A percentile compares a stretch with the other conserved stretches of the same genome.
phyloP scores from a whole-genome alignment of 2,113 vertebrate genomes.

The Gyps fulvus region DNA sequence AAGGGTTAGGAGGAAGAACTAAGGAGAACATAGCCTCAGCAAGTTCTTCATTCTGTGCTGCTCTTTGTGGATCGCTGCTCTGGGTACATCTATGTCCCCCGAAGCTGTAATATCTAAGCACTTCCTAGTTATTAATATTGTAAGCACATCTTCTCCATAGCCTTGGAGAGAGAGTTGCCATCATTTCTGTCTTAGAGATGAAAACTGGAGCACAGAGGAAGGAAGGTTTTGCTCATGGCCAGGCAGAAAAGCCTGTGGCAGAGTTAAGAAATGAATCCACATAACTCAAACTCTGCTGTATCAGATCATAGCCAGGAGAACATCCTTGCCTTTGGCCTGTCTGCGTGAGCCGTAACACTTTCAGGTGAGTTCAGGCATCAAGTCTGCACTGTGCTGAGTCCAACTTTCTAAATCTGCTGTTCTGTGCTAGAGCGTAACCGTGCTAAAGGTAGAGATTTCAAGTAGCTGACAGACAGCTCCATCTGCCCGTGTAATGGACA shows the following conservation, averaged over 20 bases:
- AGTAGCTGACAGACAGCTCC: neutral
- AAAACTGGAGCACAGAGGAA: neutral
- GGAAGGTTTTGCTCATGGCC: conserved; percentile 3
- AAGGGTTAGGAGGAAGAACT: neutral
- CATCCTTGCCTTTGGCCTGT: conserved; percentile 2
- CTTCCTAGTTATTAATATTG: neutral
- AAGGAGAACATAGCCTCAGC: neutral
- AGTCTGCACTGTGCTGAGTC: neutral
- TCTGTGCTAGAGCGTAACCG: rapidly evolving
- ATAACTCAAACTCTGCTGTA: neutral
- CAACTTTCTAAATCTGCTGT: neutral
- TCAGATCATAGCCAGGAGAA: neutral
- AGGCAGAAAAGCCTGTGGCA: neutral
- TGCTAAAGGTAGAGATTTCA: neutral
- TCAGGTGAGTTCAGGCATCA: neutral
- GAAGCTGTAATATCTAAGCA: neutral
- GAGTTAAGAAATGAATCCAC: neutral
- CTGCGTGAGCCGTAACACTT: neutral
- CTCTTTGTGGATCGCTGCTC: neutral
- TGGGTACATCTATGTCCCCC: neutral
- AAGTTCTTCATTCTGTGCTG: neutral
- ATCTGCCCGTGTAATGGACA: neutral
- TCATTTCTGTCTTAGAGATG: neutral
- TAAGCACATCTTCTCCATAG: neutral
- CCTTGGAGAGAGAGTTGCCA: neutral